Base-by-base conservation (phyloP, 2,113 vertebrate species). In the Amia ocellicauda region DNA sequence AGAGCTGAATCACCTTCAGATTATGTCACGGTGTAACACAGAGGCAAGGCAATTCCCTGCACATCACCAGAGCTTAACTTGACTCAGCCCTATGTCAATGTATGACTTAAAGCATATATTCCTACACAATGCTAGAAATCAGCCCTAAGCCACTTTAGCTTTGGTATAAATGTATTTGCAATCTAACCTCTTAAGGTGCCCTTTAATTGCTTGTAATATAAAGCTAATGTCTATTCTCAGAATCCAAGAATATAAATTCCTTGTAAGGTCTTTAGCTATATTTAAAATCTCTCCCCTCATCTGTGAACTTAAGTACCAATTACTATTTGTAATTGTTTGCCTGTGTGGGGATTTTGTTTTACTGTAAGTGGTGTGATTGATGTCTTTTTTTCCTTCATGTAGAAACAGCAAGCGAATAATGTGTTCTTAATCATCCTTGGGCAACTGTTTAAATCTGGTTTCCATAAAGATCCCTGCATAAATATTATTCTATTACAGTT, bases 1-100 rank as follows among this genome's bases (percentile, higher is more conserved):
- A 60, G 62, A 56, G 58, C n/a, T 63, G 69, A 63, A 63, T 74
- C 63, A 73, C 51, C 42, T 31, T 42, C 24, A 52, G 60, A 67
- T 42, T 23, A 65, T 47, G 22, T 31, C n/a, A 16, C 62, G 41
- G 3, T 61, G 58, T 53, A 41, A 53, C 4, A 47, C 45, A 16
- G 45, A 47, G 45, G 16, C 16, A 47, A 47, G 14, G 16, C 31
- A 63, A 60, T 51, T 28, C 68, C 62, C 49, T 42, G 51, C 3
- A 20, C 59, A 47, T 49, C 40, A 28, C 41, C 28, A 29, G 20
- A 64, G 64, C 65, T 60, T 41, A 40, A 51, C 55, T n/a, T 47
- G 16, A 8, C 16, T 47, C 40, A 66, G 23, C 31, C 41, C 50
- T 65, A 58, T 69, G 74, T 65, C 69, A 67, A 14, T 16, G 28